These are phyloP conservation scores for Myanophis thanlyinensis DNA, from an alignment of 2,113 vertebrate genomes.

Conservation along the genomic window DNA sequence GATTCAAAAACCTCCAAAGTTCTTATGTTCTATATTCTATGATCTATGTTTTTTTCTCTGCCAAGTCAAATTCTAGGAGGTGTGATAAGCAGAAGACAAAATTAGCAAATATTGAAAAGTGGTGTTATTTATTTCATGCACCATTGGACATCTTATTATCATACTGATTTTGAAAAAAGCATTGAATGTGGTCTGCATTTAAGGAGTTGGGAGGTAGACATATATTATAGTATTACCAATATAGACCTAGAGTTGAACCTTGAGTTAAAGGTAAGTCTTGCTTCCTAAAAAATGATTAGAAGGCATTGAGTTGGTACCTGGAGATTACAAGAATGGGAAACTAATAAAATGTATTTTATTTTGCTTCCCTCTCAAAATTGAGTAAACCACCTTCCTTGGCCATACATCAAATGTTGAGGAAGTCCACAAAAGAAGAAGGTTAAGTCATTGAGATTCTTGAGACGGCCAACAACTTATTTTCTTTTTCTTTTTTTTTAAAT, in stretches of 20 bases:
- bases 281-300: not conserved
- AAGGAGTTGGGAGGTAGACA: not conserved
- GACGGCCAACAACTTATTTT: not conserved
- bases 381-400: not conserved
- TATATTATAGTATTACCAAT: not conserved
- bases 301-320: not conserved
- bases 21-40: too few relatives aligned
- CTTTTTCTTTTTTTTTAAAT: not conserved
- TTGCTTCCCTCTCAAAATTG: not conserved
- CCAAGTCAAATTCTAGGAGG: not conserved
- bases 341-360: too few relatives aligned
- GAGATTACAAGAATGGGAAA: not conserved
- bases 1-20: too few relatives aligned
- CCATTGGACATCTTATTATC: not conserved
- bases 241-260: not conserved
- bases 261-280: not conserved
- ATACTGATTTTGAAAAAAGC: not conserved
- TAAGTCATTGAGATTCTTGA: not conserved
- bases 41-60: too few relatives aligned
- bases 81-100: too few relatives aligned
- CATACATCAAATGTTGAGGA: not conserved
- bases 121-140: not conserved
- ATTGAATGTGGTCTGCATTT: not conserved
- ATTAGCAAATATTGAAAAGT: too few relatives aligned
- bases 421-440: not conserved